A percentile compares a stretch with the other conserved stretches of the same genome.
Evolutionary conservation across 35 echinoderm and acorn worm species (phyloP).

Genomic region (Eucidaris tribuloides): DNA sequence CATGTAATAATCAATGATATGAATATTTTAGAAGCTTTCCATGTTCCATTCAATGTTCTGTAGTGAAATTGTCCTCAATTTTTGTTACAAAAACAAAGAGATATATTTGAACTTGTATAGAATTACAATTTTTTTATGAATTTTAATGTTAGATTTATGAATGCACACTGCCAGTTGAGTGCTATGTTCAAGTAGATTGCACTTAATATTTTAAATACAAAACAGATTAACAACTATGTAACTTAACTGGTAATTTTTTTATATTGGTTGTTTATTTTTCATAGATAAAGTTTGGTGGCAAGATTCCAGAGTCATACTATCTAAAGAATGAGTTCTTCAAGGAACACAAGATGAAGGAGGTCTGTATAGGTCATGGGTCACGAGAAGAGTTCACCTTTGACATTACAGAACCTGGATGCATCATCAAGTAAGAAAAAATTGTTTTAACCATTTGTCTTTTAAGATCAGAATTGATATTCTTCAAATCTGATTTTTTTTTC

Average conservation of each 20-base stretch:
- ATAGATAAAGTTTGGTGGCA: conserved; percentile 58
- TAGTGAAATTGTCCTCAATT: no score
- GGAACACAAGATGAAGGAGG: background rate
- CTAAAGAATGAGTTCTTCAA: conserved; percentile 6
- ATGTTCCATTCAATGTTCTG: background rate
- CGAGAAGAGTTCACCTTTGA: conserved; percentile 29
- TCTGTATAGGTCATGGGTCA: conserved; percentile 10
- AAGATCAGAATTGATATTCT: background rate
- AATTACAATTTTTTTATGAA: no score
- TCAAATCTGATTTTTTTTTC: background rate
- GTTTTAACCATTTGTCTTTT: background rate
- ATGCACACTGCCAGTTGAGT: no score
- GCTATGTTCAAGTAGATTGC: no score
- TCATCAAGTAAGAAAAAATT: conserved; percentile 32
- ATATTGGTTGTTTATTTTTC: no score
- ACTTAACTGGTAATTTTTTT: no score
- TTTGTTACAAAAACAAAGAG: no score
- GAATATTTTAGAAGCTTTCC: background rate
- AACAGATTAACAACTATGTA: no score
- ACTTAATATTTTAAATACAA: no score
- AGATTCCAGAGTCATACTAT: conserved; percentile 50
- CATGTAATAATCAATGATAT: background rate
- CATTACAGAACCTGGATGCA: background rate
- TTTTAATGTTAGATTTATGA: no score
- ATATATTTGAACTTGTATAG: no score